Evolutionary conservation across 35 echinoderm and acorn worm genomes (phyloP).

Genomic region (Holothuria glaberrima): DNA sequence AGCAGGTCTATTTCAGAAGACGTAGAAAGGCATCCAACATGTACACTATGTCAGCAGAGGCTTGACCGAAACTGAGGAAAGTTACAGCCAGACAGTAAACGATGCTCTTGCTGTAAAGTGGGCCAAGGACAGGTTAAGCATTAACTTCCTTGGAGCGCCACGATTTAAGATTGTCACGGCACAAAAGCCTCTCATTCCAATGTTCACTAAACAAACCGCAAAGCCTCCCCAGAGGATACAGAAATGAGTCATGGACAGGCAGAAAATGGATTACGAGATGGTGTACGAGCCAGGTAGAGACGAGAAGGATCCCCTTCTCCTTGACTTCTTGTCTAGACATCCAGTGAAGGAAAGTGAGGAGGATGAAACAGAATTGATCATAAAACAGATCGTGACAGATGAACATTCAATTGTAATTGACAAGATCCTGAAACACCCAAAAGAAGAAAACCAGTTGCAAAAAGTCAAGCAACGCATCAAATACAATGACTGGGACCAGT

Average conservation of each 20-base stretch:
- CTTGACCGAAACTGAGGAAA: conserved; percentile 66
- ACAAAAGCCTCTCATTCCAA: too few relatives aligned
- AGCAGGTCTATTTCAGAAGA: conserved; percentile 70
- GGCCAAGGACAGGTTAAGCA: too few relatives aligned
- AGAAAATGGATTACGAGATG: conserved; percentile 71
- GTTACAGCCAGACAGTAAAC: conserved; percentile 74
- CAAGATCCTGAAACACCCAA: too few relatives aligned
- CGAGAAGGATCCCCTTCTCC: conserved; percentile 61
- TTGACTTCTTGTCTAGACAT: conserved; percentile 79
- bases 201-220: too few relatives aligned
- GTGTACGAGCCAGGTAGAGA: conserved; percentile 79
- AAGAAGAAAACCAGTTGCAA: too few relatives aligned
- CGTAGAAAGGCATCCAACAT: conserved; percentile 63
- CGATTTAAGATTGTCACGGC: too few relatives aligned
- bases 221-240: too few relatives aligned
- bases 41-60: too few relatives aligned
- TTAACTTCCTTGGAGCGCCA: too few relatives aligned
- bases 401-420: too few relatives aligned
- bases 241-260: conserved; percentile 42
- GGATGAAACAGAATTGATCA: conserved; percentile 63
- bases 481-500: too few relatives aligned
- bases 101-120: conserved; percentile 75
- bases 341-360: conserved; percentile 42
- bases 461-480: too few relatives aligned
- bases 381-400: conserved; percentile 35